These are phyloP conservation scores for Morphnarchus princeps DNA, from an alignment of 2,113 vertebrate species.

Conservation along the genomic window DNA sequence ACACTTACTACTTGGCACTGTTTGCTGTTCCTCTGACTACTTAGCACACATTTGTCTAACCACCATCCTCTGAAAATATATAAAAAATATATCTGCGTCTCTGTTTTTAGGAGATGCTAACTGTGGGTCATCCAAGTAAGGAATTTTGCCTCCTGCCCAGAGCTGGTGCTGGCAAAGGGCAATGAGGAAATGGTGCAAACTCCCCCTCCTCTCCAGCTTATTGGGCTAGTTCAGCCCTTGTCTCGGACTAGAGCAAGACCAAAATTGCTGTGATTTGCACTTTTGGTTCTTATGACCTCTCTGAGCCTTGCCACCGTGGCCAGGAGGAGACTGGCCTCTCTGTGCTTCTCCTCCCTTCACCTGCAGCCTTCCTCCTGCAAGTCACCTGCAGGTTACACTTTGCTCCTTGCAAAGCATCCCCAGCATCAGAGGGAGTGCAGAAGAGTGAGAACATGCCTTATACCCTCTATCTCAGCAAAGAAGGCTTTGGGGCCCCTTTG, in stretches of 20 bases:
- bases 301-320: background rate
- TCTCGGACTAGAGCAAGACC: background rate
- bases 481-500: background rate
- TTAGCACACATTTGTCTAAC: background rate
- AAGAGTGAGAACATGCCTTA: background rate
- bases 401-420: background rate
- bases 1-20: background rate
- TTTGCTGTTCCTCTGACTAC: background rate
- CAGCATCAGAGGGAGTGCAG: rapidly evolving
- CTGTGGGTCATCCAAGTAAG: background rate
- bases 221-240: background rate
- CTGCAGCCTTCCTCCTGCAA: background rate
- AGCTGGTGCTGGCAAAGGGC: background rate
- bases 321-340: background rate
- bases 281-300: background rate
- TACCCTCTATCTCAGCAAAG: background rate
- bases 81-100: background rate
- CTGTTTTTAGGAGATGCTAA: background rate
- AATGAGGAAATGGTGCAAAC: background rate
- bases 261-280: background rate
- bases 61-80: background rate
- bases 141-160: background rate
- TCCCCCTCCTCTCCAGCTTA: background rate
- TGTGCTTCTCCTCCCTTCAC: background rate
- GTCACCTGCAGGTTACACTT: background rate